Percentiles rank a stretch among this genome's conserved stretches.
Evolutionary conservation across 2,797 vertebrate genomes (phyloP).

Genomic region (Rhincodon typus): DNA sequence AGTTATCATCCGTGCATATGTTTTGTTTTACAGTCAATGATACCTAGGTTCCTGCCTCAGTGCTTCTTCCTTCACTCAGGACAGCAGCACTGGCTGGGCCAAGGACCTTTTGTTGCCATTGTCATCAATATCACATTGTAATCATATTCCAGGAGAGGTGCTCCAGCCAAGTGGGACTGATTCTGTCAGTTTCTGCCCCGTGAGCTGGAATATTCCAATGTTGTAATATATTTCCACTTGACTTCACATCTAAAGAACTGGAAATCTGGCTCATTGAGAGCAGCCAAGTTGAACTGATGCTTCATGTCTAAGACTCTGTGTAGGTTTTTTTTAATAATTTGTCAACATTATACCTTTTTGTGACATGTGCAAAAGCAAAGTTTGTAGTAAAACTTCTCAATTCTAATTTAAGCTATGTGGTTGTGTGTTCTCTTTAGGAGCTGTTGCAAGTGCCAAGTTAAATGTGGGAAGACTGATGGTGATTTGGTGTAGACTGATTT

Average conservation of each 20-base stretch:
- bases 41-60: not conserved
- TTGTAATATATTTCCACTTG: not conserved
- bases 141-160: not conserved
- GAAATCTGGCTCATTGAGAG: slow-evolving; percentile 2
- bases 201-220: not conserved
- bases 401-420: not conserved
- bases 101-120: not conserved
- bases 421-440: slow-evolving; percentile 40
- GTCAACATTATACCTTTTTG: not conserved
- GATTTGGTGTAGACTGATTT: slow-evolving; percentile 39
- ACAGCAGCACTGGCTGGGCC: not conserved
- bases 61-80: not conserved
- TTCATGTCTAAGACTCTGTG: not conserved
- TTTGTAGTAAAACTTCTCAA: not conserved
- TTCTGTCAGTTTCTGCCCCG: not conserved
- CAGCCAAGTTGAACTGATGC: not conserved
- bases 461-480: slow-evolving; percentile 38
- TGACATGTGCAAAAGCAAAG: not conserved
- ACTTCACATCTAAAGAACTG: not conserved
- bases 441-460: slow-evolving; percentile 40
- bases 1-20: too few relatives aligned
- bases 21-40: not conserved
- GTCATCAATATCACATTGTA: not conserved
- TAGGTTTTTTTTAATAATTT: not conserved
- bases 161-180: not conserved